Percentiles rank a stretch among this genome's conserved stretches.
These are phyloP conservation scores for Yoshiicerus persimilis DNA, from an alignment of 1,140 invertebrate genomes.

Conservation along the genomic window DNA sequence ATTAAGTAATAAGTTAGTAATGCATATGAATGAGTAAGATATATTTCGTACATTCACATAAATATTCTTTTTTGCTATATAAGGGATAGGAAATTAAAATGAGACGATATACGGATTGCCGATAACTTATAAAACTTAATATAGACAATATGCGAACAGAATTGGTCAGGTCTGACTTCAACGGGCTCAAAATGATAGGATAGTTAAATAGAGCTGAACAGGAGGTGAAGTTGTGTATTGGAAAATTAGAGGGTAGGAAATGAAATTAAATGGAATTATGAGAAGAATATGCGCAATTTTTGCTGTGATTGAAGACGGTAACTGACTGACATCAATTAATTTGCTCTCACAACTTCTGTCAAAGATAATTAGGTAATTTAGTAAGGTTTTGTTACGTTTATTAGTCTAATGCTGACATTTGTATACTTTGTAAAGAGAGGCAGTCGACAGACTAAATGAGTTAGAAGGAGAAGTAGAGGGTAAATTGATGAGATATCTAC, in stretches of 20 bases:
- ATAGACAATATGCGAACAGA: too few species aligned
- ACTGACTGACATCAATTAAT: constrained; percentile 14
- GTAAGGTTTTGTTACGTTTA: background rate
- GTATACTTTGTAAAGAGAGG: constrained; percentile 12
- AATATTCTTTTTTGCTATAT: too few species aligned
- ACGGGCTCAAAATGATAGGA: background rate
- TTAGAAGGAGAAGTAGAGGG: background rate
- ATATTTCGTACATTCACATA: too few species aligned
- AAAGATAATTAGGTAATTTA: background rate
- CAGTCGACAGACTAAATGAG: constrained; percentile 12
- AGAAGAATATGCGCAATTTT: background rate
- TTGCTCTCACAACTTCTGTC: constrained; percentile 3
- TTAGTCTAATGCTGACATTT: constrained; percentile 28
- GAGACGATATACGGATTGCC: too few species aligned
- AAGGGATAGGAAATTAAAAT: too few species aligned
- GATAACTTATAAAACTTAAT: too few species aligned
- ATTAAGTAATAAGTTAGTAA: too few species aligned
- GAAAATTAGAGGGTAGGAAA: constrained; percentile 9
- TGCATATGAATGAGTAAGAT: too few species aligned
- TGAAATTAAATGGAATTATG: background rate
- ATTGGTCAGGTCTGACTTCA: too few species aligned
- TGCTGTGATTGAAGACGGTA: background rate
- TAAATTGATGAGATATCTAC: constrained; percentile 1
- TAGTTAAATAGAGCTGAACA: background rate
- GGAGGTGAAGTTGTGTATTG: background rate